Evolutionary conservation across 2,888 invertebrate genomes (phyloP).

Genomic region (Apocheima hispidaria): DNA sequence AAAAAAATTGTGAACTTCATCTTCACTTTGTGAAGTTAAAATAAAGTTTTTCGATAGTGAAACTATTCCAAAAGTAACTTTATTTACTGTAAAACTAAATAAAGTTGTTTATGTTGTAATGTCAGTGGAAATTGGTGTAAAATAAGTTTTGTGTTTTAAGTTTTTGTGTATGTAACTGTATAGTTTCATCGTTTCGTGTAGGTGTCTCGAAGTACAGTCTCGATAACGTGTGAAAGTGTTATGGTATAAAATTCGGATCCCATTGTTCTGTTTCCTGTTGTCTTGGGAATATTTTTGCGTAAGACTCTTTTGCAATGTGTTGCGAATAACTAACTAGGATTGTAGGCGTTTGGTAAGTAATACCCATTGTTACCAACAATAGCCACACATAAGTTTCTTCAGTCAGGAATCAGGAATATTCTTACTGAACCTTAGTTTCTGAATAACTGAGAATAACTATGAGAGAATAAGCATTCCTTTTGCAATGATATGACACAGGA

Average conservation of each 20-base stretch:
- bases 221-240: slow-evolving; percentile 83
- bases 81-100: slow-evolving; percentile 33
- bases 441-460: neutral
- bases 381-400: neutral
- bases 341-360: slow-evolving; percentile 54
- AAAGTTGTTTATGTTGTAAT: slow-evolving; percentile 31
- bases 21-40: slow-evolving; percentile 56
- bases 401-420: neutral
- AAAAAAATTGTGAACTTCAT: slow-evolving; percentile 59
- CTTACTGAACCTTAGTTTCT: neutral
- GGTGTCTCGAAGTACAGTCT: slow-evolving; percentile 75
- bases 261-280: slow-evolving; percentile 83
- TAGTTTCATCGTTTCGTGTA: slow-evolving; percentile 69
- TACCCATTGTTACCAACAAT: neutral
- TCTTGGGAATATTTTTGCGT: slow-evolving; percentile 75
- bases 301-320: slow-evolving; percentile 66
- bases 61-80: slow-evolving; percentile 23
- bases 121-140: slow-evolving; percentile 47
- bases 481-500: neutral
- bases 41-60: slow-evolving; percentile 37
- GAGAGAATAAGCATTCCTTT: neutral
- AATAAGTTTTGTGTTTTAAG: slow-evolving; percentile 38
- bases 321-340: slow-evolving; percentile 30
- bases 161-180: slow-evolving; percentile 69
- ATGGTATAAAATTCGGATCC: slow-evolving; percentile 83